Percentiles rank a stretch among this genome's conserved stretches.
These are phyloP conservation scores for Electrophaes corylata DNA, from an alignment of 2,888 invertebrate species.

Conservation along the genomic window DNA sequence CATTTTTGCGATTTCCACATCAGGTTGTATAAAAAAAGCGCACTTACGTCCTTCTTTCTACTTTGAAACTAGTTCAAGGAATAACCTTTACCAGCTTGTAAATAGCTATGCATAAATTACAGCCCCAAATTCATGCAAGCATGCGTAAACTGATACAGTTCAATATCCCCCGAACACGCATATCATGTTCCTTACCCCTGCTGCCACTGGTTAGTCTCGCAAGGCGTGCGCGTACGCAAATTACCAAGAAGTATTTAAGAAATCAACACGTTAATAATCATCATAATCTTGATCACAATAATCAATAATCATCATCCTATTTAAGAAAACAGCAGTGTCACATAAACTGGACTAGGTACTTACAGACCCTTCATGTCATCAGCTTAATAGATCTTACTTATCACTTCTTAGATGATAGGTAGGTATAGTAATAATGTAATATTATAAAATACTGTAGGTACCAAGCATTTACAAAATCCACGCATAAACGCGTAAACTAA, in stretches of 20 bases:
- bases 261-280: too few species aligned
- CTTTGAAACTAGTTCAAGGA: not conserved
- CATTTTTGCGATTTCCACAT: too few species aligned
- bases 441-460: too few species aligned
- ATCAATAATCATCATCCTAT: too few species aligned
- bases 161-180: constrained; percentile 24
- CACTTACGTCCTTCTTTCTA: not conserved
- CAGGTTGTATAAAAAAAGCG: too few species aligned
- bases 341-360: too few species aligned
- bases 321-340: too few species aligned
- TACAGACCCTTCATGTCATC: too few species aligned
- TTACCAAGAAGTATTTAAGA: not conserved
- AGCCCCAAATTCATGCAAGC: constrained; percentile 33
- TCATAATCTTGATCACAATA: too few species aligned
- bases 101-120: constrained; percentile 16
- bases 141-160: constrained; percentile 37
- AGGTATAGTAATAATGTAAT: too few species aligned
- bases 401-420: too few species aligned
- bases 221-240: constrained; percentile 25
- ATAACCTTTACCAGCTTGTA: constrained; percentile 8
- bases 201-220: constrained; percentile 18
- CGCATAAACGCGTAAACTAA: constrained; percentile 36
- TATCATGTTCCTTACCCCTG: constrained; percentile 16
- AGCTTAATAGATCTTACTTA: too few species aligned
- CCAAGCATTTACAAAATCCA: constrained; percentile 13